Evolutionary conservation across 2,888 invertebrate species (phyloP).

Genomic region (Dicyrtomina minuta): DNA sequence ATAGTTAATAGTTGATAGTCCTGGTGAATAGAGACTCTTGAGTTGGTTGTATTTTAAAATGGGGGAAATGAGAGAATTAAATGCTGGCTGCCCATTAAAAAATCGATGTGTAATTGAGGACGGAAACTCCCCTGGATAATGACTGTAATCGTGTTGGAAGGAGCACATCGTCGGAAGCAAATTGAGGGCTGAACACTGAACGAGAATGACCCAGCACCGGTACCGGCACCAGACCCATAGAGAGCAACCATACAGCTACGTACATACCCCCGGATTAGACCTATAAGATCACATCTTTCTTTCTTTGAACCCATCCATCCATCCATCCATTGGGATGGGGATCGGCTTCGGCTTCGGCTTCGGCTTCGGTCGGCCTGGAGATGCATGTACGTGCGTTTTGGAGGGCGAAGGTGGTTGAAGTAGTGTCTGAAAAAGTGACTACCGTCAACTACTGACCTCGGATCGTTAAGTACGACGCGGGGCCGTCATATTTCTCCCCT

Average conservation of each 20-base stretch:
- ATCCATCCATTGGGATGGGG: too few relatives aligned
- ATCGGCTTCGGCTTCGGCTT: too few relatives aligned
- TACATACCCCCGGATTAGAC: not conserved
- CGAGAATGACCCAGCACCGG: not conserved
- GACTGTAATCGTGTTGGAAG: constrained; percentile 31
- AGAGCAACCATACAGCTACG: not conserved
- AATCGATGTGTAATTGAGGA: constrained; percentile 37
- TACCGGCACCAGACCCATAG: not conserved
- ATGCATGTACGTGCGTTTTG: not conserved
- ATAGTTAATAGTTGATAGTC: too few relatives aligned
- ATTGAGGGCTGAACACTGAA: constrained; percentile 18
- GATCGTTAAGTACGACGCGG: constrained; percentile 23
- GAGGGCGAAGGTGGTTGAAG: not conserved
- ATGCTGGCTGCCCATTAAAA: constrained; percentile 30
- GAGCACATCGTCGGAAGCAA: constrained; percentile 30
- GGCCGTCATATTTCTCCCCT: constrained; percentile 33
- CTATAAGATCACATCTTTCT: too few relatives aligned
- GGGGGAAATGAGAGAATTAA: too few relatives aligned
- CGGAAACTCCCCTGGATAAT: too few relatives aligned
- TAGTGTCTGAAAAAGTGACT: not conserved
- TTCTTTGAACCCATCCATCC: too few relatives aligned
- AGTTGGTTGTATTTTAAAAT: constrained; percentile 28
- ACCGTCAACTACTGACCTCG: constrained; percentile 21
- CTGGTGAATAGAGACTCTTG: too few relatives aligned
- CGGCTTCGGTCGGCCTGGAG: too few relatives aligned